Percentiles rank a stretch among this genome's conserved stretches.
Evolutionary conservation across 2,888 invertebrate genomes (phyloP).

Genomic region (Hesperia comma): DNA sequence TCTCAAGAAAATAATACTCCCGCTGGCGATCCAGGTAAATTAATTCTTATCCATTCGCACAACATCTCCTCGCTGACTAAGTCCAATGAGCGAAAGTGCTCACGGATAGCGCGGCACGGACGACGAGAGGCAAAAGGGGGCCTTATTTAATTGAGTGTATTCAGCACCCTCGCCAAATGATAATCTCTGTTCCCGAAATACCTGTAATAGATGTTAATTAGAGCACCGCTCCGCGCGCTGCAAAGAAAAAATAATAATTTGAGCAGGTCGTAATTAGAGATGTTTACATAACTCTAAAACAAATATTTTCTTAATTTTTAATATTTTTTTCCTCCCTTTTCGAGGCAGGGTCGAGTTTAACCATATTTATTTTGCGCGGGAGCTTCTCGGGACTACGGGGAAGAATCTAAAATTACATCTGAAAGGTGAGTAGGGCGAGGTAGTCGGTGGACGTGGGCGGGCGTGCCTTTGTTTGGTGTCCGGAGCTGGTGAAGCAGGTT

Average conservation of each 20-base stretch:
- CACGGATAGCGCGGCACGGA: constrained; percentile 3
- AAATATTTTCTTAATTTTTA: constrained; percentile 83
- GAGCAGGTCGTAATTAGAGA: constrained; percentile 83
- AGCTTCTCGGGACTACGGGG: constrained; percentile 66
- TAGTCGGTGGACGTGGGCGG: constrained; percentile 17
- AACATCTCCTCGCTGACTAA: constrained; percentile 2
- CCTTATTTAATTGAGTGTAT: constrained; percentile 81
- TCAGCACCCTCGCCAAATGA: constrained; percentile 80
- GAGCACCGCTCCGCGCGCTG: constrained; percentile 69
- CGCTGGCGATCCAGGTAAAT: constrained; percentile 41
- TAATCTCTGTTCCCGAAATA: constrained; percentile 79
- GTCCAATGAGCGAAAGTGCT: constrained; percentile 10
- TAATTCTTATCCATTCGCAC: neutral
- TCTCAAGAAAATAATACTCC: neutral
- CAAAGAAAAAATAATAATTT: constrained; percentile 80
- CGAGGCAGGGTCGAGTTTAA: constrained; percentile 75
- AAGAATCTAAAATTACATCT: constrained; percentile 77
- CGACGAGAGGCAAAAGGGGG: constrained; percentile 39
- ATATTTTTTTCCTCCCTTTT: constrained; percentile 73
- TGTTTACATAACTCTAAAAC: constrained; percentile 82
- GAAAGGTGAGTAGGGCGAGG: constrained; percentile 52
- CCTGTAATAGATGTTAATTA: constrained; percentile 84
- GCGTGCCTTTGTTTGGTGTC: neutral
- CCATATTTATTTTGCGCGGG: constrained; percentile 74
- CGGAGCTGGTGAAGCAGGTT: too few species aligned